phyloP scores from a whole-genome alignment of 2,113 vertebrate genomes.

The Heliornis fulica region DNA sequence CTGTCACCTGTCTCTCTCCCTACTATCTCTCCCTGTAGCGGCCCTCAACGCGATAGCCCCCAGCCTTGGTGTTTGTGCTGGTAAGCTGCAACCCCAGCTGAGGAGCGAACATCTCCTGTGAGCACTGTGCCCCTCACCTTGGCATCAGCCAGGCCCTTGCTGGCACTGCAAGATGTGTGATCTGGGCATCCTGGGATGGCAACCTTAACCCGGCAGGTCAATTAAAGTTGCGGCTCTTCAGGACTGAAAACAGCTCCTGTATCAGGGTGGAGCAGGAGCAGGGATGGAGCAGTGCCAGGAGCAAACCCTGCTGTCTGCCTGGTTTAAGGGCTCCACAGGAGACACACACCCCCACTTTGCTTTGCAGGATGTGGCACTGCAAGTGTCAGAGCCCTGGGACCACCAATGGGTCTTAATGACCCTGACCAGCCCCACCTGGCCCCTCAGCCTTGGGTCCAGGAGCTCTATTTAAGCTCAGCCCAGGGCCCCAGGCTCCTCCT shows the following conservation, averaged over 20 bases:
- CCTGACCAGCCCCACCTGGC: background rate
- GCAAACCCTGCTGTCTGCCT: background rate
- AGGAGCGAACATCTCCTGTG: background rate
- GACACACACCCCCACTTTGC: background rate
- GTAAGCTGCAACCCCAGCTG: background rate
- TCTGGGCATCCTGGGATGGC: background rate
- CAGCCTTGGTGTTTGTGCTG: background rate
- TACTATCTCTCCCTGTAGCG: background rate
- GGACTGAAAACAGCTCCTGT: background rate
- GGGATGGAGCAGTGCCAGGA: background rate
- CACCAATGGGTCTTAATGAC: background rate
- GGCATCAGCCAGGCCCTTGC: background rate
- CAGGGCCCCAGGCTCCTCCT: rapidly evolving
- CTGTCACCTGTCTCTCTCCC: background rate
- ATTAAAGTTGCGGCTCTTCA: background rate
- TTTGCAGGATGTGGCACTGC: background rate
- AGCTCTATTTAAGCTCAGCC: background rate
- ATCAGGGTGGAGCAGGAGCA: background rate
- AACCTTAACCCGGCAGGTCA: background rate
- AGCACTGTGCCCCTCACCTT: background rate
- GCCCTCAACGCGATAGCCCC: background rate
- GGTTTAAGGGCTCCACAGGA: background rate
- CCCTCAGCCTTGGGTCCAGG: background rate
- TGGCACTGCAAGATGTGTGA: background rate
- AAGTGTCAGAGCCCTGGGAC: background rate